phyloP scores from a whole-genome alignment of 2,797 vertebrate species.

The Aeoliscus strigatus region DNA sequence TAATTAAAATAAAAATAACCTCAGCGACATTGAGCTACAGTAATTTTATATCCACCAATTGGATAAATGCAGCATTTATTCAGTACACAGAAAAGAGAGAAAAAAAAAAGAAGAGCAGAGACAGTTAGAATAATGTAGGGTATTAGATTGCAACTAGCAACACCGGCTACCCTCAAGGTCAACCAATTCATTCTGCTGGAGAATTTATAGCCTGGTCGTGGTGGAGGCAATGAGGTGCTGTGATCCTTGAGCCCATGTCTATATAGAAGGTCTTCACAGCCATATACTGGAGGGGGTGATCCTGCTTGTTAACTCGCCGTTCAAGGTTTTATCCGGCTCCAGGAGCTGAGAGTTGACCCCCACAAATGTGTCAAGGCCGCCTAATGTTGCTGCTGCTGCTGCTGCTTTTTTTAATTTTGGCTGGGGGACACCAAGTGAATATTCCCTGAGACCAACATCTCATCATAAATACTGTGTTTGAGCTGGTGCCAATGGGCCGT shows the following conservation, averaged over 20 bases:
- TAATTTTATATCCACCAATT: slow-evolving; percentile 18
- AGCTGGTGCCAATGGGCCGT: slow-evolving; percentile 44
- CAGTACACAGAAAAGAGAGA: not conserved
- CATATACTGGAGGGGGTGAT: slow-evolving; percentile 19
- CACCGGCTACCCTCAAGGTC: slow-evolving; percentile 63
- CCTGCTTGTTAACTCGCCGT: slow-evolving; percentile 59
- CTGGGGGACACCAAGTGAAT: slow-evolving; percentile 32
- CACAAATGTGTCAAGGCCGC: slow-evolving; percentile 25
- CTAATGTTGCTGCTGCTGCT: slow-evolving; percentile 29
- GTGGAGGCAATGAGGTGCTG: slow-evolving; percentile 65
- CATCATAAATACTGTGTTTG: slow-evolving; percentile 46
- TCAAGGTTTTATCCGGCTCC: slow-evolving; percentile 19
- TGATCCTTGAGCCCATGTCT: slow-evolving; percentile 69
- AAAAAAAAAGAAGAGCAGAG: not conserved
- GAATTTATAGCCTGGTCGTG: slow-evolving; percentile 64
- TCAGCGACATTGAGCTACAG: not conserved
- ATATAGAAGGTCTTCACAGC: slow-evolving; percentile 63
- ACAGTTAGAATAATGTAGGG: slow-evolving; percentile 48
- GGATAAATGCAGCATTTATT: slow-evolving; percentile 26
- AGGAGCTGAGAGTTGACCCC: slow-evolving; percentile 38
- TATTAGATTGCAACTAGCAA: slow-evolving; percentile 64
- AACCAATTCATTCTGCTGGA: slow-evolving; percentile 62
- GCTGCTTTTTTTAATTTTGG: slow-evolving; percentile 18
- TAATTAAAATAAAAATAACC: slow-evolving; percentile 38
- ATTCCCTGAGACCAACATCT: slow-evolving; percentile 32